Percentiles rank a stretch among this genome's conserved stretches.
phyloP scores from a whole-genome alignment of 2,888 invertebrate species.

The Parnassius glacialis region DNA sequence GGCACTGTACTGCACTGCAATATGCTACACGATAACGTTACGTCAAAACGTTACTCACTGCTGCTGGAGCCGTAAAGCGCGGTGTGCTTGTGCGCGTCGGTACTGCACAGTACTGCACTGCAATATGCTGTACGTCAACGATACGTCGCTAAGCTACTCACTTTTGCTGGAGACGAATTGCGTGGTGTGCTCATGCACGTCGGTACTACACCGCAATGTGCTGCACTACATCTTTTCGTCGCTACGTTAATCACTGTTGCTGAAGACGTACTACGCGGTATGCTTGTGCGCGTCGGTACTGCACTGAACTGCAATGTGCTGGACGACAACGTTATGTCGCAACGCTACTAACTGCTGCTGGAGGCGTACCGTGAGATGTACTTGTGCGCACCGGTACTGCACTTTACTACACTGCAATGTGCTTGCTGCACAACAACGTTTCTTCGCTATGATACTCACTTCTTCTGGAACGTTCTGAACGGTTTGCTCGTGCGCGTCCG shows the following conservation, averaged over 20 bases:
- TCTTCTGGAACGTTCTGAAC: slow-evolving; percentile 84
- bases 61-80: slow-evolving; percentile 85
- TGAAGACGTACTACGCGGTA: too few species aligned
- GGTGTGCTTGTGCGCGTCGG: slow-evolving; percentile 43
- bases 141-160: too few species aligned
- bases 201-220: too few species aligned
- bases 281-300: too few species aligned
- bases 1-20: background rate
- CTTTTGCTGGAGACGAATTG: too few species aligned
- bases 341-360: slow-evolving; percentile 81
- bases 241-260: too few species aligned
- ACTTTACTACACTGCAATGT: slow-evolving; percentile 32
- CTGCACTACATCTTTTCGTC: too few species aligned
- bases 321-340: background rate
- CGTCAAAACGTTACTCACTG: slow-evolving; percentile 66
- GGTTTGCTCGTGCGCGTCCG: background rate
- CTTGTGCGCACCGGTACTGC: slow-evolving; percentile 35
- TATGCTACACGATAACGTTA: too few species aligned
- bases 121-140: background rate
- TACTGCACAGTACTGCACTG: slow-evolving; percentile 26
- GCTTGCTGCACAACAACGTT: background rate
- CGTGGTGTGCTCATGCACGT: too few species aligned
- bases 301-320: too few species aligned
- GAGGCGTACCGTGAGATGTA: slow-evolving; percentile 81
- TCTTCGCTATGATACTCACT: slow-evolving; percentile 65